Evolutionary conservation across 2,113 vertebrate species (phyloP).

Genomic region (Hymenochirus boettgeri): DNA sequence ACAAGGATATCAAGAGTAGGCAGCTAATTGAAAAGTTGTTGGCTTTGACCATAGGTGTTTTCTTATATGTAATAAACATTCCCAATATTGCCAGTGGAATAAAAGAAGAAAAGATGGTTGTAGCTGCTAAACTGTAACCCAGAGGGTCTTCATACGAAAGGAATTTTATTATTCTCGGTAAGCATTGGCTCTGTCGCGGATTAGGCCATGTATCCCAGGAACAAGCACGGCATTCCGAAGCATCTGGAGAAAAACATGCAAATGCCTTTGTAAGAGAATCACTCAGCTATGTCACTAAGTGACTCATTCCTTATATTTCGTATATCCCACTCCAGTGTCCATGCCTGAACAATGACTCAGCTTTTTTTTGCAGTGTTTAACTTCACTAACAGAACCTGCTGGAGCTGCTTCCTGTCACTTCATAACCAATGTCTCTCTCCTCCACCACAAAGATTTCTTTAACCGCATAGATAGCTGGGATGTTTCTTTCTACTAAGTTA

Average conservation of each 20-base stretch:
- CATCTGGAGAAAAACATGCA: not conserved
- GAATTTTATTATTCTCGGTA: slow-evolving; percentile 20
- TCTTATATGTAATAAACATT: slow-evolving; percentile 15
- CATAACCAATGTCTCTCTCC: no score
- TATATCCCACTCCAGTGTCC: no score
- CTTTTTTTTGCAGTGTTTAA: no score
- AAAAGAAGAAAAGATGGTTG: not conserved
- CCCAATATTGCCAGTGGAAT: not conserved
- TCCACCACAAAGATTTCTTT: no score
- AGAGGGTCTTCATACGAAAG: slow-evolving; percentile 22
- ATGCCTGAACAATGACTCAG: no score
- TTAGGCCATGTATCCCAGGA: slow-evolving; percentile 15
- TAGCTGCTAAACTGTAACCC: slow-evolving; percentile 5
- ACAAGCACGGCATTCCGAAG: not conserved
- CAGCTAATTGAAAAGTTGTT: slow-evolving; percentile 52
- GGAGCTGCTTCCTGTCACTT: no score
- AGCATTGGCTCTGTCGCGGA: slow-evolving; percentile 5
- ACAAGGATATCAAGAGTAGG: slow-evolving; percentile 10
- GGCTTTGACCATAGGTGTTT: slow-evolving; percentile 21
- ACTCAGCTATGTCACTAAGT: no score
- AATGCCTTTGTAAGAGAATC: not conserved
- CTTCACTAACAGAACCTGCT: no score
- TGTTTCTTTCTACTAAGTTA: not conserved
- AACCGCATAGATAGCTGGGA: not conserved
- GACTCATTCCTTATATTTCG: no score